Evolutionary conservation across 2,888 invertebrate species (phyloP), one percentile per base, ranked within the genome.

Genomic region (Cerastis rubricosa): DNA sequence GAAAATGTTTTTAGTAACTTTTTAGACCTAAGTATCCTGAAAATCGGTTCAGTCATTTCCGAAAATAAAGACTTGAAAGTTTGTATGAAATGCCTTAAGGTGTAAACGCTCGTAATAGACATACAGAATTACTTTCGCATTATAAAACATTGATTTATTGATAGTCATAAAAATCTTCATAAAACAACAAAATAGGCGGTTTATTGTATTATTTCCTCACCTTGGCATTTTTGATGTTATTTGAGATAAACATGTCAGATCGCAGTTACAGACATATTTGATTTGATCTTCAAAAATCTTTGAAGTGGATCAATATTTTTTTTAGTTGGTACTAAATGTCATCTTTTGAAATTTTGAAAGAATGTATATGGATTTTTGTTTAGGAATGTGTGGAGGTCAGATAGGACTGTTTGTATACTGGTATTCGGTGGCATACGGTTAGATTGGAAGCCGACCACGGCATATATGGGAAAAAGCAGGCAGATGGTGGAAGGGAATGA

Each of bases 151-250:
- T 25, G 54, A 57, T 69, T 66, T 47, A 61, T 45, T 45, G 49
- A 11, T 40, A 25, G 65, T n/a, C 14, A 61, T 67, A 77, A 54
- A 61, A 51, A 25, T 65, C n/a, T 57, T 63, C 14, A 7, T 17
- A 14, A n/a, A 59, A 47, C 57, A 65, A 78, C 65, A 47, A 22
- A 51, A 29, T 25, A 64, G 43, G 7, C 57, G 14, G 67, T 71
- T 81, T 67, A 64, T 57, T 71, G 76, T 75, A 68, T 75, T 45
- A 45, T 4, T 22, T 12, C 2, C 7, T 57, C 0, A 59, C 81
- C 75, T 81, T 81, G 81, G 76, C 81, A 80, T 80, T 61, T 64
- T 68, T 68, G 11, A 51, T n/a, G 6, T 5, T 61, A 35, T 57
- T 68, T 40, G 45, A 22, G 64, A 80, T 69, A 65, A 43, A 29